These are phyloP conservation scores for Lutraria lutraria DNA, from an alignment of 2,888 invertebrate species.

Conservation along the genomic window DNA sequence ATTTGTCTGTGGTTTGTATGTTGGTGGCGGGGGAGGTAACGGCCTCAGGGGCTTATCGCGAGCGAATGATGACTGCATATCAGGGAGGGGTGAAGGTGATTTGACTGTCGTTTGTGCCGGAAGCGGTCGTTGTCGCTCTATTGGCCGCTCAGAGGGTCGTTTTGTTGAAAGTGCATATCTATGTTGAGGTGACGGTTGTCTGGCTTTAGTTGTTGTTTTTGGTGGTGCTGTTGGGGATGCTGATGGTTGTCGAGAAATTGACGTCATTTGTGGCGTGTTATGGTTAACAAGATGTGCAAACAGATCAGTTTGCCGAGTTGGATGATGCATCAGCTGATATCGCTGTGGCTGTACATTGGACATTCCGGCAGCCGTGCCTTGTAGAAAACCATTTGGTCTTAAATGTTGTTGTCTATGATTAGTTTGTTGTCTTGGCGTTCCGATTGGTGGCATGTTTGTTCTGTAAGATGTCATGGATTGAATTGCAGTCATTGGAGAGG, in stretches of 20 bases:
- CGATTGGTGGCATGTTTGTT: background rate
- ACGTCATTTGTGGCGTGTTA: background rate
- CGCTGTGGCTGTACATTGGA: background rate
- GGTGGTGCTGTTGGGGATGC: background rate
- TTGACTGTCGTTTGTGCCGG: background rate
- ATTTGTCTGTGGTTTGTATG: background rate
- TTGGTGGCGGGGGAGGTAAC: background rate
- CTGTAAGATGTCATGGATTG: background rate
- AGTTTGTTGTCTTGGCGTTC: background rate
- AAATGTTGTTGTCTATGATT: background rate
- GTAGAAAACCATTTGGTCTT: background rate
- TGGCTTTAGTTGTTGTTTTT: background rate
- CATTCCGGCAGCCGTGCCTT: slow-evolving; percentile 4
- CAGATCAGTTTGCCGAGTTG: slow-evolving; percentile 26
- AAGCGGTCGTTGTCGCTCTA: background rate
- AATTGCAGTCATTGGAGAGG: background rate
- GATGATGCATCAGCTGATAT: background rate
- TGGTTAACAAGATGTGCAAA: slow-evolving; percentile 4
- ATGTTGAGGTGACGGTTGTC: background rate
- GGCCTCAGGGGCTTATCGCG: background rate
- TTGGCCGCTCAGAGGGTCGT: background rate
- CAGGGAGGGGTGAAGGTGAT: background rate
- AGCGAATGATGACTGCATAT: background rate
- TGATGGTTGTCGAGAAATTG: background rate
- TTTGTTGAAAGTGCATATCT: background rate